These are phyloP conservation scores for Agelastica alni DNA, from an alignment of 2,888 invertebrate genomes.

Conservation along the genomic window DNA sequence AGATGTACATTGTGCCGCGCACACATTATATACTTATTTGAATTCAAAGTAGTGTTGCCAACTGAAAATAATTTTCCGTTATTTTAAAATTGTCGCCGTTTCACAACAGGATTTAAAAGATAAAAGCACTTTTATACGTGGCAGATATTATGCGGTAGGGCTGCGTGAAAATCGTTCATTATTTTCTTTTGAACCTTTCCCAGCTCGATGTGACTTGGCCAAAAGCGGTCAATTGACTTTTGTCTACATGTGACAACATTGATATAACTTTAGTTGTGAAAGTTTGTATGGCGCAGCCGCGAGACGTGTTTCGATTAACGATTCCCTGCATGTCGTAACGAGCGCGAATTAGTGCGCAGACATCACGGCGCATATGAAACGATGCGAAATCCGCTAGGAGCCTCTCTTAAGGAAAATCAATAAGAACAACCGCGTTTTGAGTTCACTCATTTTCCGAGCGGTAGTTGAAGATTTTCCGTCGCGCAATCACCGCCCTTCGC, in stretches of 20 bases:
- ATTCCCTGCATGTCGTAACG: constrained; percentile 18
- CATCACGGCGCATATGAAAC: constrained; percentile 12
- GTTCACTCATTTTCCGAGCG: constrained; percentile 12
- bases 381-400: constrained; percentile 16
- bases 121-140: too few species aligned
- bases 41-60: too few species aligned
- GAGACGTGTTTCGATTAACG: constrained; percentile 20
- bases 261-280: constrained; percentile 1
- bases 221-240: background rate
- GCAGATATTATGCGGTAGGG: too few species aligned
- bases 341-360: constrained; percentile 14
- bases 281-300: constrained; percentile 8
- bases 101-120: too few species aligned
- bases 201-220: too few species aligned
- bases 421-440: constrained; percentile 8
- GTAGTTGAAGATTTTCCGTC: constrained; percentile 9
- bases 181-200: too few species aligned
- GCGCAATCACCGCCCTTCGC: constrained; percentile 22
- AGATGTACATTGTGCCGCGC: too few species aligned
- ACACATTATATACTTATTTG: too few species aligned
- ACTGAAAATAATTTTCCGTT: too few species aligned
- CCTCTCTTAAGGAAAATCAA: constrained; percentile 17
- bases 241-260: background rate
- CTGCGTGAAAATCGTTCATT: too few species aligned
- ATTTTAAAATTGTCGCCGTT: too few species aligned